Evolutionary conservation across 2,113 vertebrate genomes (phyloP).

Genomic region (Sterna hirundo): DNA sequence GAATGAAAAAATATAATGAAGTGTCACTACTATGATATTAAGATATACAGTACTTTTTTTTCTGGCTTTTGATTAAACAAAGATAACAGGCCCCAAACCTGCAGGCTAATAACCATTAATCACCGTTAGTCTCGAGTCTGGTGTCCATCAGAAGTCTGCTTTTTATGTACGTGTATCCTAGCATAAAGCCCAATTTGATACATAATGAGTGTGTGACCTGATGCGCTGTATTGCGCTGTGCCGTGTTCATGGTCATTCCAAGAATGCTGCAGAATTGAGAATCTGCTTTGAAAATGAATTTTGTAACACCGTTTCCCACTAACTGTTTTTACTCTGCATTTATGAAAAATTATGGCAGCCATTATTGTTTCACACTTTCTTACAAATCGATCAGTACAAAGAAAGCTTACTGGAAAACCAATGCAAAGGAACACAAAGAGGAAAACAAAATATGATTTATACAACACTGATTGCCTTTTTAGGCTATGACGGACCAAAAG

Average conservation of each 20-base stretch:
- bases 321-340: neutral
- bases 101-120: constrained; percentile 39
- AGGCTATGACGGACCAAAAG: neutral
- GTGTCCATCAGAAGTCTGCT: neutral
- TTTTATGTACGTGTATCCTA: neutral
- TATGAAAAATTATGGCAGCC: neutral
- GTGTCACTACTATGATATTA: neutral
- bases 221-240: neutral
- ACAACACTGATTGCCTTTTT: neutral
- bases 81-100: neutral
- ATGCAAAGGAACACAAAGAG: neutral
- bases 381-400: neutral
- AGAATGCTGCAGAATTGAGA: neutral
- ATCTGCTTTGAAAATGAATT: constrained; percentile 1
- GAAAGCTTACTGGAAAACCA: neutral
- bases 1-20: neutral
- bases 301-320: neutral
- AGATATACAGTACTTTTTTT: neutral
- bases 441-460: neutral
- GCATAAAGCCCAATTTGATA: constrained; percentile 22
- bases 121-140: neutral
- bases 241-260: neutral
- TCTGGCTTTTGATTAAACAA: constrained; percentile 37
- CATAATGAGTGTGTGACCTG: neutral
- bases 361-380: neutral